These are phyloP conservation scores for Ageneiosus marmoratus DNA, from an alignment of 2,113 vertebrate genomes.

Conservation along the genomic window DNA sequence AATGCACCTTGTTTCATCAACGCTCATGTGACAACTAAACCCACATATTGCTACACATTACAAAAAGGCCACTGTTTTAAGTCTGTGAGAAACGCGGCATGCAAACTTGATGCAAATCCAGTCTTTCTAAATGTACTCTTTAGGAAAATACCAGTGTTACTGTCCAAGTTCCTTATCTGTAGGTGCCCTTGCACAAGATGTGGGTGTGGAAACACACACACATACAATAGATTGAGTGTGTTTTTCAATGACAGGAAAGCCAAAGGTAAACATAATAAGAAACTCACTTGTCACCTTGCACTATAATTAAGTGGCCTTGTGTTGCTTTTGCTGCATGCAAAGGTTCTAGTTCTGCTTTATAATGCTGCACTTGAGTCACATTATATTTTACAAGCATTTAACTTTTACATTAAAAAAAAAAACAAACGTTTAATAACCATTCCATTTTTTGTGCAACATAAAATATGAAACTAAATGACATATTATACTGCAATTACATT, in stretches of 20 bases:
- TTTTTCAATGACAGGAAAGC: not conserved
- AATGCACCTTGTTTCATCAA: not conserved
- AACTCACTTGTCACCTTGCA: not conserved
- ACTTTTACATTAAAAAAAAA: too few relatives aligned
- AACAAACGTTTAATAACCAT: not conserved
- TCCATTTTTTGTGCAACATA: not conserved
- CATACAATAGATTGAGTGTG: conserved; percentile 7
- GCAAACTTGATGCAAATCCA: conserved; percentile 19
- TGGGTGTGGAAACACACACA: conserved; percentile 16
- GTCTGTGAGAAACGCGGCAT: not conserved
- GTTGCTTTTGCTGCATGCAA: not conserved
- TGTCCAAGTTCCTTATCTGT: conserved; percentile 24
- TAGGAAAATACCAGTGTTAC: not conserved
- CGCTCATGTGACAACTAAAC: not conserved
- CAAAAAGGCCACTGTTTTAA: conserved; percentile 37
- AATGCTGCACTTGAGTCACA: not conserved
- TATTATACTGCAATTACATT: not conserved
- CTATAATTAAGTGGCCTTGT: not conserved
- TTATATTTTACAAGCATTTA: too few relatives aligned
- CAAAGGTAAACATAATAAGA: conserved; percentile 10
- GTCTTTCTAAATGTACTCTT: conserved; percentile 1
- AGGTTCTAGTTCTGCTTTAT: not conserved
- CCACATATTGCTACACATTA: not conserved
- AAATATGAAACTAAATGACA: not conserved
- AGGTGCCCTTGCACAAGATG: conserved; percentile 25